Evolutionary conservation across 2,797 vertebrate genomes (phyloP).

Genomic region (Geotrypetes seraphini): DNA sequence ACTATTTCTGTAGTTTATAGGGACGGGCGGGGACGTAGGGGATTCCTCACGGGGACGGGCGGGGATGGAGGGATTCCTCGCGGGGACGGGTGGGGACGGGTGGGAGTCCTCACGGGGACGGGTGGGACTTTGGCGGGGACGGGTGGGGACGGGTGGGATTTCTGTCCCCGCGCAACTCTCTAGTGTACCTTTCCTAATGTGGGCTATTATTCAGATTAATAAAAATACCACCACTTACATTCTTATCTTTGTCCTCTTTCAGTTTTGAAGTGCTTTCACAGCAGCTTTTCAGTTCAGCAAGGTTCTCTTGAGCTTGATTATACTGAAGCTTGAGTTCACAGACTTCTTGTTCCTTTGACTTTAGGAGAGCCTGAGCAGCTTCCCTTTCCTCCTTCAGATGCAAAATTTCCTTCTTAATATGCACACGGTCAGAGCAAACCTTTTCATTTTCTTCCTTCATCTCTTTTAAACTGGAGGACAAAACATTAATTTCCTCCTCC

Average conservation of each 20-base stretch:
- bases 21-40: too few species aligned
- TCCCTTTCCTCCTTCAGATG: constrained; percentile 69
- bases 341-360: constrained; percentile 71
- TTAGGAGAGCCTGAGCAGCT: constrained; percentile 57
- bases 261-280: constrained; percentile 75
- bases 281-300: constrained; percentile 72
- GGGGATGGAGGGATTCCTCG: too few species aligned
- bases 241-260: constrained; percentile 91
- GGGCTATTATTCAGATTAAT: too few species aligned
- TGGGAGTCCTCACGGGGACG: too few species aligned
- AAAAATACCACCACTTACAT: too few species aligned
- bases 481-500: constrained; percentile 61
- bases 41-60: too few species aligned
- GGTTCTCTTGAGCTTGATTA: constrained; percentile 72
- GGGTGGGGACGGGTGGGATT: too few species aligned
- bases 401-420: constrained; percentile 71
- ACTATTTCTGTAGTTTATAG: too few species aligned
- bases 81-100: too few species aligned
- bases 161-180: too few species aligned
- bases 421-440: constrained; percentile 65
- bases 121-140: too few species aligned
- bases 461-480: constrained; percentile 76
- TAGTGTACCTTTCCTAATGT: too few species aligned
- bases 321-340: constrained; percentile 58
- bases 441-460: constrained; percentile 79